Conservation (phyloP, 2,113 vertebrate species). For the Puffinus mauretanicus region DNA sequence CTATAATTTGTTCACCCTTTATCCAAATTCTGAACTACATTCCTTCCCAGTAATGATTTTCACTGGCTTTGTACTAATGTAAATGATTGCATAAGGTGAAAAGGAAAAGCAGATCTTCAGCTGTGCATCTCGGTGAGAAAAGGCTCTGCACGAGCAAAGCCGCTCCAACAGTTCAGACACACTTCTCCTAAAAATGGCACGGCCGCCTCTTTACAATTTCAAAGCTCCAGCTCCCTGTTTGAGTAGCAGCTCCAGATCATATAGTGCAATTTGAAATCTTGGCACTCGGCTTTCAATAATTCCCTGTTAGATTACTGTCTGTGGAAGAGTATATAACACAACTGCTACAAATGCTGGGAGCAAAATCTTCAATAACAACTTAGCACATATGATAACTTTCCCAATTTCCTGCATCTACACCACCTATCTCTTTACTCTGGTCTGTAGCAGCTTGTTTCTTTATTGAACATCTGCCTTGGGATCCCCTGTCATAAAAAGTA, state of each 20-base stretch:
- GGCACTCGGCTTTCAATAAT: constrained; percentile 77
- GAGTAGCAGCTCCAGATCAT: constrained; percentile 22
- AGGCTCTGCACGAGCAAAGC: not conserved
- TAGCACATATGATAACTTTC: constrained; percentile 80
- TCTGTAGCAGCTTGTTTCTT: constrained; percentile 80
- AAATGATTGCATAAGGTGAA: not conserved
- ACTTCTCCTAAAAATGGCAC: not conserved
- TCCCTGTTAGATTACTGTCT: constrained; percentile 75
- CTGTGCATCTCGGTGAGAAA: not conserved
- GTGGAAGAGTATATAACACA: constrained; percentile 76
- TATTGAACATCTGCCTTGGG: constrained; percentile 84
- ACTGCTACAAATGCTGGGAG: constrained; percentile 79
- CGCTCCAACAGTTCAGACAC: not conserved
- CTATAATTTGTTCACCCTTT: not conserved
- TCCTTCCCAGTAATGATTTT: not conserved
- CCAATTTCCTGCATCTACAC: constrained; percentile 80
- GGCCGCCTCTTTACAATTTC: not conserved
- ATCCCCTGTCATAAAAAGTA: constrained; percentile 82
- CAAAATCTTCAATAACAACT: constrained; percentile 79
- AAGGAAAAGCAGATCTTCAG: not conserved
- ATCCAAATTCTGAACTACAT: not conserved
- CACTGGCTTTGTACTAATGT: not conserved
- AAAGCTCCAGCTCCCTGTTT: constrained; percentile 28
- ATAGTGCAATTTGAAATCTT: constrained; percentile 74
- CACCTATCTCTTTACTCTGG: constrained; percentile 71